Evolutionary conservation across 2,888 invertebrate species (phyloP).

Genomic region (Drosophila prolongata): DNA sequence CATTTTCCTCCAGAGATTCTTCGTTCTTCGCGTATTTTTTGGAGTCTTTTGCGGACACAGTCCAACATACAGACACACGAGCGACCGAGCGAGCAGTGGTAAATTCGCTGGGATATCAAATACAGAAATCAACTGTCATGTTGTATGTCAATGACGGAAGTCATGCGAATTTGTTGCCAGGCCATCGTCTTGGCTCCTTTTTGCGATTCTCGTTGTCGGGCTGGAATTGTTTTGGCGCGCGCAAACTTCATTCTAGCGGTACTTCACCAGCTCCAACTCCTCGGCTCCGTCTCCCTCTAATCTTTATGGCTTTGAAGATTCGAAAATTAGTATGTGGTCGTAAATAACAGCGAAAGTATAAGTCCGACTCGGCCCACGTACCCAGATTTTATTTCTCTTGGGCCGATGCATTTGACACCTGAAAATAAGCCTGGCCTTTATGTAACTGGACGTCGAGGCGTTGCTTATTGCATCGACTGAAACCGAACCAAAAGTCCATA

Average conservation of each 20-base stretch:
- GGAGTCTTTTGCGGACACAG: conserved; percentile 11
- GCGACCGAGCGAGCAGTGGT: conserved; percentile 58
- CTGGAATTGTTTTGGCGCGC: conserved; percentile 41
- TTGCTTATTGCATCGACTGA: conserved; percentile 38
- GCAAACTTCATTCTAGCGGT: conserved; percentile 40
- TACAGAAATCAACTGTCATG: conserved; percentile 83
- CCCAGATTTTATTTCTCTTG: conserved; percentile 21
- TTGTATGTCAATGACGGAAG: conserved; percentile 83
- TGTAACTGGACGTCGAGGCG: conserved; percentile 30
- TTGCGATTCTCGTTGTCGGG: conserved; percentile 23
- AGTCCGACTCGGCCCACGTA: conserved; percentile 36
- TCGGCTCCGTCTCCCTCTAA: conserved; percentile 25
- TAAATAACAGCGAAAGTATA: conserved; percentile 68
- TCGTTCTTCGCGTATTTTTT: conserved; percentile 8
- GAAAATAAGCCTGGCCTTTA: conserved; percentile 33
- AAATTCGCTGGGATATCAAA: conserved; percentile 82
- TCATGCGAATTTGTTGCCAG: conserved; percentile 55
- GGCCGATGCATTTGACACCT: conserved; percentile 40
- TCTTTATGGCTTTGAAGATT: conserved; percentile 54
- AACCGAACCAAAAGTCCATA: conserved; percentile 13
- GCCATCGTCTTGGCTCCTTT: conserved; percentile 11
- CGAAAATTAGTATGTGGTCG: conserved; percentile 53
- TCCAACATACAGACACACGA: conserved; percentile 10
- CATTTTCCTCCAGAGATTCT: conserved; percentile 33
- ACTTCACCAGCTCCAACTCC: conserved; percentile 13